Evolutionary conservation across 2,797 vertebrate species (phyloP), one percentile per base, ranked within the genome.

Genomic region (Trachops cirrhosus): DNA sequence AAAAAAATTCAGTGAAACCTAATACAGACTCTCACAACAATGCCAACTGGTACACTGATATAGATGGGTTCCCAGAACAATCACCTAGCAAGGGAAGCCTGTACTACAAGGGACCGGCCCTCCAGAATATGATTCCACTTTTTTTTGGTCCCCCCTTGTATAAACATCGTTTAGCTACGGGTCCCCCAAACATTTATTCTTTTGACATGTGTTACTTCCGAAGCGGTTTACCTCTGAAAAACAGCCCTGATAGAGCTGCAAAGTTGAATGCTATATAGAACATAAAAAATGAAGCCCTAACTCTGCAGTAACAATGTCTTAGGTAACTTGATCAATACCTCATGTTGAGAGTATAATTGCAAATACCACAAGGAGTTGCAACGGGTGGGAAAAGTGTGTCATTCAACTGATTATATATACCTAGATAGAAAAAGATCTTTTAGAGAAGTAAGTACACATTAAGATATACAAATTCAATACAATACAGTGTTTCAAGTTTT

Each of bases 211-310:
- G 32, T 67, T 71, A 80, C 26, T 79, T 85, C 54, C 79, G 29
- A 92, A 94, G n/a, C 85, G 73, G n/a, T 84, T 79, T 59, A 79
- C 41, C 34, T 83, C 70, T 84, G 46, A 74, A 93, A 88, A 91
- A 37, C 9, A 78, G 3, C 26, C 41, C 10, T 73, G 39, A 64
- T 52, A 19, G 62, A 95, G 84, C n/a, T 50, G 41, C 32, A 73
- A 95, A 74, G 64, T 9, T 78, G 22, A 91, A 73, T 54, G 48
- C 57, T 50, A 80, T 50, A 75, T 1, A 14, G 83, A 93, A 77
- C 16, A 93, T 52, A 34, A 62, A 54, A 86, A 93, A 10, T 54
- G 71, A 90, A 93, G 62, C 39, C 15, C 11, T 70, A 89, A 52
- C 26, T 95, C 22, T 54, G 85, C 6, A 85, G 22, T 62, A 91